Evolutionary conservation across 2,113 vertebrate genomes (phyloP), one percentile per base, ranked within the genome.

Genomic region (Alaudala cheleensis): DNA sequence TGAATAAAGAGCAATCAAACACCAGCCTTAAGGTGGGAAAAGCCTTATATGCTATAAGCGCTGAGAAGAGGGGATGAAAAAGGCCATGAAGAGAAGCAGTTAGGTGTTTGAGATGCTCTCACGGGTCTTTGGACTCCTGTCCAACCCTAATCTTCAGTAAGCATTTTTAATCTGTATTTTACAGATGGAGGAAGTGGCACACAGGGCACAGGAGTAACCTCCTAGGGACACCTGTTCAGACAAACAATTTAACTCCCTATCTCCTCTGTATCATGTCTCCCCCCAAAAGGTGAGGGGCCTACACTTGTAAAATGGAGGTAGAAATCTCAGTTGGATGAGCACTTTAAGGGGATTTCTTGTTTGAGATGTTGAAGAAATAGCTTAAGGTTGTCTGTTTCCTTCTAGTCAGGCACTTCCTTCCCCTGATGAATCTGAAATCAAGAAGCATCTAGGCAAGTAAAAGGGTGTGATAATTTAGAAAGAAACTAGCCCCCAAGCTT

Each of bases 301-400:
- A 31, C 17, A 69, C 62, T 42, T 86, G 72, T 37, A 60, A 83
- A 90, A 65, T 1, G 1, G 53, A 90, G 44, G 56, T 76, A 60
- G 51, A 95, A 81, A 90, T 65, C 72, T 88, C 80, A 84, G 69
- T 8, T 76, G 80, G 92, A 79, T 67, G 69, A 83, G 19, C 21
- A 2, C 64, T 86, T 56, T 88, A 71, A 88, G n/a, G 65, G 45
- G 76, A 93, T 90, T 96, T 94, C 64, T 93, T 95, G 72, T 65
- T 79, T 93, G 76, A 84, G 57, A 78, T 78, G 67, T 50, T 78
- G 69, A 92, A 92, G 86, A 93, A 96, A 86, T 42, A 92, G 65
- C 51, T 92, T 73, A 69, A 81, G 40, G 49, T 81, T 92, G 73
- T 74, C 72, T 81, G 19, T 65, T 94, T 88, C 80, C 82, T 93